Evolutionary conservation across 92 coral and sea anemone species (phyloP), one percentile per base, ranked within the genome.

Genomic region (Zoanthus gigantus): DNA sequence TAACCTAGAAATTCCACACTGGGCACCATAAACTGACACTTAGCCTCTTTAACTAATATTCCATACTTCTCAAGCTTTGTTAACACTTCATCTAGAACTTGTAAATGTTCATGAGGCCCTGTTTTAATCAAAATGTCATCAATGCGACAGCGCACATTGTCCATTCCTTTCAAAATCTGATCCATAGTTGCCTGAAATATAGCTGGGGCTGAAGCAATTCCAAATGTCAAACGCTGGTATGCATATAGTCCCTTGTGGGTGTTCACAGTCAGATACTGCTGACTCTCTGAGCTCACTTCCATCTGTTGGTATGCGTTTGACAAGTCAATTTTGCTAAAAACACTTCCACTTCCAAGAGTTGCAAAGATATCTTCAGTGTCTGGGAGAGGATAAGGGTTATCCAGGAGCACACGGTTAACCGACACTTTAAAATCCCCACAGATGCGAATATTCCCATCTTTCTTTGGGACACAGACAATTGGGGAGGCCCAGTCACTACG

Each of bases 301-400:
- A 90, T 83, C 46, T 90, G 93, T 65, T 83, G 90, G 53, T 90
- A 74, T 1, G 88, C 92, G 72, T 92, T 79, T 34, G 95, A 90
- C 82, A 90, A 83, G 74, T 90, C 91, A 76, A 87, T 83, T 90
- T 84, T 92, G 83, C 89, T 86, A 81, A 87, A 87, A 83, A 83
- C 79, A 12, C 87, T 86, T 63, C 89, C 89, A 71, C 94, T 90
- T 37, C 89, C 91, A 9, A 87, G 71, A 68, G 93, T 83, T n/a
- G 91, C 91, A 83, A 92, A 90, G 50, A 90, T 32, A 83, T 92
- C 90, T 29, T 92, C 88, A 0, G 89, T 90, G 77, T 82, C 87
- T 10, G 88, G 90, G 54, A 92, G 32, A 14, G 90, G 84, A 72
- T 92, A 81, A 18, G 88, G 86, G 73, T 45, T 88, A 66, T 79